Percentiles rank a stretch among this genome's conserved stretches.
These are phyloP conservation scores for Babylonia areolata DNA, from an alignment of 1,140 invertebrate genomes.

Conservation along the genomic window DNA sequence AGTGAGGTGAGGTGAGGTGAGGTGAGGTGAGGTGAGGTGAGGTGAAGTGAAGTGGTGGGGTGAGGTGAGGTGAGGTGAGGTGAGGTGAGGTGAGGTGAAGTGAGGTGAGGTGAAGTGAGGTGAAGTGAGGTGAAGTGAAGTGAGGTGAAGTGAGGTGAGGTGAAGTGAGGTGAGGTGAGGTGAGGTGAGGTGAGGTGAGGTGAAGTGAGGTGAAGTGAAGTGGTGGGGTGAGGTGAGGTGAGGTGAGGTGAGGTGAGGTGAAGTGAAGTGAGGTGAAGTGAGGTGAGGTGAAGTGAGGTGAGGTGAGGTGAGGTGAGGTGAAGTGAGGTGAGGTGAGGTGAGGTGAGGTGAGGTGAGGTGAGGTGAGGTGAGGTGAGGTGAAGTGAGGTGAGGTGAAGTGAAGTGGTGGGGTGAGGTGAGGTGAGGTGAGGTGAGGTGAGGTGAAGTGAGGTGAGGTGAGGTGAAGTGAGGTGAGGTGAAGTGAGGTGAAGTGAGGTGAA, in stretches of 20 bases:
- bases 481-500: no score
- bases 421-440: no score
- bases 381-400: no score
- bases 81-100: background rate
- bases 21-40: background rate
- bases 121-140: background rate
- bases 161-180: conserved; percentile 1
- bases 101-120: background rate
- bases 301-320: no score
- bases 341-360: no score
- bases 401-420: no score
- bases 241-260: background rate
- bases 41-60: background rate
- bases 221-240: background rate
- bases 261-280: background rate
- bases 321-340: no score
- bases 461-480: no score
- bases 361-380: no score
- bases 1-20: background rate
- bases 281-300: no score
- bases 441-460: no score
- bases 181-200: background rate
- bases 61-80: background rate
- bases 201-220: background rate
- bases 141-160: background rate